Evolutionary conservation across 2,797 vertebrate species (phyloP), one percentile per base, ranked within the genome.

Genomic region (Valencia hispanica): DNA sequence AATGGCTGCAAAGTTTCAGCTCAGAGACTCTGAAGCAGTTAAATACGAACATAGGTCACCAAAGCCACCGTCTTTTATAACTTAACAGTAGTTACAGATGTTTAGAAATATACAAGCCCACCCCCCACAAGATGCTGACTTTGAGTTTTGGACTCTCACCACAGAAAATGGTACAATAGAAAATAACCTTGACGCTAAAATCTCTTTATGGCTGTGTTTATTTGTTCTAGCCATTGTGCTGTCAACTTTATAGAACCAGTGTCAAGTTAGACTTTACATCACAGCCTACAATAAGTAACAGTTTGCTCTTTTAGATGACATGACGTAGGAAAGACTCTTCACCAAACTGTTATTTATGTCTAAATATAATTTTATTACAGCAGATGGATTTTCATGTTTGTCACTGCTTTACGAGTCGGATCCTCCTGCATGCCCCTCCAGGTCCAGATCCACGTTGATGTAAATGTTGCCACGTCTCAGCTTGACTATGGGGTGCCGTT

Each of bases 401-500:
- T 34, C 15, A 30, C 25, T 17, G 70, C 51, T 53, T 71, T 14
- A 71, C 22, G 36, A 25, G 55, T 45, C 10, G 27, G 53, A 45
- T 47, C 14, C 39, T 17, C 25, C 15, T 68, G 2, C 25, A 6
- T 0, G n/a, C n/a, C 20, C 10, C n/a, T 18, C 20, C 69, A 70
- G 18, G 1, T 51, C 17, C 61, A 68, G 10, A 30, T 53, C 47
- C 25, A 41, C 30, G 61, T 36, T n/a, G 70, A 20, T 72, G 79
- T 78, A 39, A 82, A 83, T 73, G 77, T 70, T 4, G 11, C 30
- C 57, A 59, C n/a, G n/a, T 79, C 72, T 39, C 8, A 32, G 12
- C 55, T 85, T 68, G 12, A n/a, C n/a, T n/a, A n/a, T n/a, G n/a
- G n/a, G n/a, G n/a, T n/a, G n/a, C n/a, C n/a, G n/a, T n/a, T n/a